These are phyloP conservation scores for Nothocercus nigrocapillus DNA, from an alignment of 2,113 vertebrate species.

Conservation along the genomic window DNA sequence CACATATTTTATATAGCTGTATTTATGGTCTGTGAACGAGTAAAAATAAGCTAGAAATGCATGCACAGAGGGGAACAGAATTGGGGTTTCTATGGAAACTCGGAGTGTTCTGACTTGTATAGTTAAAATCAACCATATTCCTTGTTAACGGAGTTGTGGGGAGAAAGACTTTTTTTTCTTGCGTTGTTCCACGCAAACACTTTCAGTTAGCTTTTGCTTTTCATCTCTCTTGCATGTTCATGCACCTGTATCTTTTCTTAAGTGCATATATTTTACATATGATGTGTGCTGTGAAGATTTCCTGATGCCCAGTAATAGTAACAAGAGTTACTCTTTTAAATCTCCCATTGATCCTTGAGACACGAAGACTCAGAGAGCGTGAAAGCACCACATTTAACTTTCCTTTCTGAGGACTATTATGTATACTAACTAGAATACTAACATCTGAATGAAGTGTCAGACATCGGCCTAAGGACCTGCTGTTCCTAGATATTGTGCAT, in stretches of 20 bases:
- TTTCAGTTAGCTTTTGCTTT: not conserved
- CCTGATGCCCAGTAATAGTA: constrained; percentile 2
- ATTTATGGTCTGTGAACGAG: not conserved
- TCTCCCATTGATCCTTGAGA: not conserved
- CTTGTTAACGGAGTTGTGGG: constrained; percentile 17
- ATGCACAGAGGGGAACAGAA: not conserved
- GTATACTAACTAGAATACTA: not conserved
- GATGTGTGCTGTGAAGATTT: not conserved
- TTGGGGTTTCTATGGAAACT: constrained; percentile 68
- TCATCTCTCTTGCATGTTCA: not conserved
- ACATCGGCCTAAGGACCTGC: not conserved
- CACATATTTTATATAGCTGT: fast-evolving
- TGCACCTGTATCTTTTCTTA: not conserved
- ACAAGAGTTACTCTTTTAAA: not conserved
- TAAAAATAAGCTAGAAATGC: not conserved
- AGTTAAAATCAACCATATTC: constrained; percentile 55
- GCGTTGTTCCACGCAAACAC: not conserved
- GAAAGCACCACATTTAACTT: constrained; percentile 9
- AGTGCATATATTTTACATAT: not conserved
- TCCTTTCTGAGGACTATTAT: constrained; percentile 17
- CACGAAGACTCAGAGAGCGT: constrained; percentile 8
- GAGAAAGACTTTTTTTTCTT: not conserved
- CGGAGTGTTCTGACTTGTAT: constrained; percentile 34
- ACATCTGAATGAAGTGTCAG: not conserved
- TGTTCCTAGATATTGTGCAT: not conserved